Conservation (phyloP, 2,888 invertebrate species). For the Meiosimyza decipiens region DNA sequence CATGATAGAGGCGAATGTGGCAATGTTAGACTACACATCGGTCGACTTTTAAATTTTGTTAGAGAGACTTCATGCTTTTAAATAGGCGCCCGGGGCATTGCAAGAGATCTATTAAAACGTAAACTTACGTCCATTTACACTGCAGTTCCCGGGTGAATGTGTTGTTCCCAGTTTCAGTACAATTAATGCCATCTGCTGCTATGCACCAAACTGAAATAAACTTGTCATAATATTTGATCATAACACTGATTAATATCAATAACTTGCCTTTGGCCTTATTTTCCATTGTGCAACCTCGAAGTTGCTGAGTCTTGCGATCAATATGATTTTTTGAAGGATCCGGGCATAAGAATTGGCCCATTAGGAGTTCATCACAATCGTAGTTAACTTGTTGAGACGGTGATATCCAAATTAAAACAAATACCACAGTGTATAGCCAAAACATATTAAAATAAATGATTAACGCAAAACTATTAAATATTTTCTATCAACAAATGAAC, state of each 20-base stretch:
- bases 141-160: constrained; percentile 85
- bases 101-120: too few relatives aligned
- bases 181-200: constrained; percentile 85
- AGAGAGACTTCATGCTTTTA: too few relatives aligned
- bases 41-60: too few relatives aligned
- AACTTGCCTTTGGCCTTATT: constrained; percentile 80
- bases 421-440: neutral
- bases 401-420: constrained; percentile 27
- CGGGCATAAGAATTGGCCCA: constrained; percentile 87
- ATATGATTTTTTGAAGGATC: constrained; percentile 81
- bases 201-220: constrained; percentile 77
- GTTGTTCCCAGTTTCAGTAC: constrained; percentile 81
- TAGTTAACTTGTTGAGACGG: constrained; percentile 51
- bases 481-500: too few relatives aligned
- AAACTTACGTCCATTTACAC: constrained; percentile 97
- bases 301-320: constrained; percentile 90
- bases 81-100: too few relatives aligned
- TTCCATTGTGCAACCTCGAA: constrained; percentile 80
- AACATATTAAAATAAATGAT: neutral
- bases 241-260: neutral
- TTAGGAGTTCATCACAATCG: constrained; percentile 78
- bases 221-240: constrained; percentile 51
- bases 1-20: too few relatives aligned
- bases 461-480: neutral
- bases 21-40: too few relatives aligned